Conservation (phyloP, 2,797 vertebrate genomes). For the Dromococcyx pavoninus region DNA sequence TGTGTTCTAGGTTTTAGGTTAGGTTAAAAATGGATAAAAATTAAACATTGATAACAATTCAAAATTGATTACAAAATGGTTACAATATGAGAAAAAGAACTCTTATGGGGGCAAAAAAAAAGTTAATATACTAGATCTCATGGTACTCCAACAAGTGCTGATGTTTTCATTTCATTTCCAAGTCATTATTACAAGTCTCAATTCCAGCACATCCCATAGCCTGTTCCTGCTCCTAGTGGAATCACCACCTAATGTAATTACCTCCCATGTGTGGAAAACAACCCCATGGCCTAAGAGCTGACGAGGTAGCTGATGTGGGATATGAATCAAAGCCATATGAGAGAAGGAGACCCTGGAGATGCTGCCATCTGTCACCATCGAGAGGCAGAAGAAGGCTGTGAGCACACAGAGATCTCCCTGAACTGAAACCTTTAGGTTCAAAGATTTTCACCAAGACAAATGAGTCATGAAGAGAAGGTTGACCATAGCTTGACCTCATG, state of each 20-base stretch:
- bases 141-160: background rate
- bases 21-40: background rate
- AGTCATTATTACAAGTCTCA: background rate
- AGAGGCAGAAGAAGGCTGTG: background rate
- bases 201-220: no score
- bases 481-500: background rate
- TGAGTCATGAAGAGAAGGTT: background rate
- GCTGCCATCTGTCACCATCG: rapidly evolving
- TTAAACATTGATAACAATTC: background rate
- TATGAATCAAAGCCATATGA: background rate
- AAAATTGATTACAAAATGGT: background rate
- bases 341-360: background rate
- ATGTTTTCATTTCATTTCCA: background rate
- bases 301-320: background rate
- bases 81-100: background rate
- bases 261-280: background rate
- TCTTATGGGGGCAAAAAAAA: background rate
- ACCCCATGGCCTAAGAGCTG: background rate
- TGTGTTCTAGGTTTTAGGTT: background rate
- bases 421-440: background rate
- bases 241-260: background rate
- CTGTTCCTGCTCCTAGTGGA: background rate
- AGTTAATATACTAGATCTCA: background rate
- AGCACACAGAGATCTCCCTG: background rate
- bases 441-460: background rate